Conservation (phyloP, 2,888 invertebrate species). For the Halictus quadricinctus region DNA sequence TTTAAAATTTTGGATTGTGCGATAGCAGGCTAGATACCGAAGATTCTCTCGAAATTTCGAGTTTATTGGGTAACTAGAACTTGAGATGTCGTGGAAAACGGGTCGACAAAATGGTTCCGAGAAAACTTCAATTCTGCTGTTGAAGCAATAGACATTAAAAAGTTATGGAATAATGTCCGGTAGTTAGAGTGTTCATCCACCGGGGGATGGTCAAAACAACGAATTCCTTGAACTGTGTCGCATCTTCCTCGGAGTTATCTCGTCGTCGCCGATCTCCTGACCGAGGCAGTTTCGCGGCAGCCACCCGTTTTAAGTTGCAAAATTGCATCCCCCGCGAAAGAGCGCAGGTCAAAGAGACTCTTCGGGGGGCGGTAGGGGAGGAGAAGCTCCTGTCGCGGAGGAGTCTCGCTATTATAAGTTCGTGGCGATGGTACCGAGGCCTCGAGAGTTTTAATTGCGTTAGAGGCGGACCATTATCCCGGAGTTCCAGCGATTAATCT, state of each 20-base stretch:
- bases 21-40: too few species aligned
- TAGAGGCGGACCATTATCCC: conserved; percentile 46
- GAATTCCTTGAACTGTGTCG: conserved; percentile 8
- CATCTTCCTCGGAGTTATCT: conserved; percentile 42
- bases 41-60: neutral
- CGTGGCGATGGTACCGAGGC: conserved; percentile 13
- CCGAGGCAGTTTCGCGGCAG: conserved; percentile 29
- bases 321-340: conserved; percentile 32
- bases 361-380: too few species aligned
- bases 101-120: too few species aligned
- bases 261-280: conserved; percentile 35
- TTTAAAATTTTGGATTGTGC: too few species aligned
- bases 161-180: too few species aligned
- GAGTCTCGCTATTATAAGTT: conserved; percentile 36
- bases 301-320: conserved; percentile 37
- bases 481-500: conserved; percentile 45
- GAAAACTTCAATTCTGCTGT: too few species aligned
- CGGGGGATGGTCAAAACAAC: neutral
- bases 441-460: conserved; percentile 54
- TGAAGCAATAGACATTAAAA: neutral
- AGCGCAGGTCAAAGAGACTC: neutral
- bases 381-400: neutral
- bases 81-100: too few species aligned
- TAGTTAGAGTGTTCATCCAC: neutral
- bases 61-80: too few species aligned